These are phyloP conservation scores for Apis laboriosa DNA, from an alignment of 1,140 invertebrate species.

Conservation along the genomic window DNA sequence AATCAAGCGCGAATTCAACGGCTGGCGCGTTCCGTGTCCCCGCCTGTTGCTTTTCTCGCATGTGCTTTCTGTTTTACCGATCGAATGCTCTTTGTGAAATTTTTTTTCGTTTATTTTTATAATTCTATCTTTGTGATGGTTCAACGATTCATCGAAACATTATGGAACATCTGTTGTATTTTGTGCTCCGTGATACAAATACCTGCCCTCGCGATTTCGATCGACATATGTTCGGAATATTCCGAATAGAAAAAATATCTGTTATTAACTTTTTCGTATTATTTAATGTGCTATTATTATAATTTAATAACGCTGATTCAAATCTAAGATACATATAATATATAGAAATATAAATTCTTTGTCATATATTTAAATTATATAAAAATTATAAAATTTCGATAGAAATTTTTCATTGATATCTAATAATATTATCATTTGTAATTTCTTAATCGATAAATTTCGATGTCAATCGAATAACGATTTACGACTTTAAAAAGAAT, in stretches of 20 bases:
- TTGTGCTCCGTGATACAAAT: background rate
- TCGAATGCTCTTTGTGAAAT: background rate
- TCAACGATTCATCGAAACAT: background rate
- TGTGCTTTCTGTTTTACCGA: conserved; percentile 30
- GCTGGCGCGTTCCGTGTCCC: background rate
- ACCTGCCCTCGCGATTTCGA: background rate
- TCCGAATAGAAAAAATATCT: background rate
- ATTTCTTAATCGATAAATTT: conserved; percentile 40
- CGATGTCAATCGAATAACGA: conserved; percentile 41
- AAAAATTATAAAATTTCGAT: no score
- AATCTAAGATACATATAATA: no score
- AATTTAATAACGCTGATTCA: background rate
- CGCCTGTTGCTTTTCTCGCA: conserved; percentile 39
- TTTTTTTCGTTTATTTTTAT: background rate
- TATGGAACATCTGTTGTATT: conserved; percentile 8
- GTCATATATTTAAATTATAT: no score
- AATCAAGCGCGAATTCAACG: background rate
- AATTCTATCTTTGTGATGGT: background rate
- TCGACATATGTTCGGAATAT: conserved; percentile 7
- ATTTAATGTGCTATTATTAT: background rate
- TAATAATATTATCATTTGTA: background rate
- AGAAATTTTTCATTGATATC: background rate
- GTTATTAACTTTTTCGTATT: background rate
- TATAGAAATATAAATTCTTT: no score
- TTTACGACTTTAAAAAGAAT: conserved; percentile 46